phyloP scores from a whole-genome alignment of 2,888 invertebrate species.

The Drosophila nr. fundita region DNA sequence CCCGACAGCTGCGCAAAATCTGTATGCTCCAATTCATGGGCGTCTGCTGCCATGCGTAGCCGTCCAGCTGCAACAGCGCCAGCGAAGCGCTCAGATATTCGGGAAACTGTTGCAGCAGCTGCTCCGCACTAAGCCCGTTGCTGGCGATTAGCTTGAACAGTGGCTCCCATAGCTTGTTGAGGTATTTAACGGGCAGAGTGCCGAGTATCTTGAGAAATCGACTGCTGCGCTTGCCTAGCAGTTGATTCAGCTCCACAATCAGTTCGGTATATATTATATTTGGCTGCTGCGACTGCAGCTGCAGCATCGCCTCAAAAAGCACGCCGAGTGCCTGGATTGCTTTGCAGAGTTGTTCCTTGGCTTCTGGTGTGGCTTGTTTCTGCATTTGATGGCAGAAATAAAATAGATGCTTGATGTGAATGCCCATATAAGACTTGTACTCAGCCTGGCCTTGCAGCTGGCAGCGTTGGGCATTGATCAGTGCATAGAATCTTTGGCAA shows the following conservation, averaged over 20 bases:
- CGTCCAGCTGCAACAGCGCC: conserved; percentile 63
- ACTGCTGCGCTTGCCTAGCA: conserved; percentile 49
- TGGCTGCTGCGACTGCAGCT: conserved; percentile 27
- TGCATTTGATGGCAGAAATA: conserved; percentile 45
- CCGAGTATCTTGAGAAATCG: conserved; percentile 53
- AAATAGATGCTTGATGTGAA: conserved; percentile 66
- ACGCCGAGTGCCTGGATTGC: conserved; percentile 53
- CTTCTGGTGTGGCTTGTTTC: conserved; percentile 26
- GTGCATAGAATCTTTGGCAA: conserved; percentile 57
- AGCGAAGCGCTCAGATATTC: conserved; percentile 61
- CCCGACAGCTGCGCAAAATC: conserved; percentile 69
- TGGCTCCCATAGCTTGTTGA: conserved; percentile 43
- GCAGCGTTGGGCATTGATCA: conserved; percentile 49
- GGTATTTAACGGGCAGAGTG: conserved; percentile 34
- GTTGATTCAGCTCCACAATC: conserved; percentile 49
- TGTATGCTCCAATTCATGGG: conserved; percentile 37
- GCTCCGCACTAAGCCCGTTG: neutral
- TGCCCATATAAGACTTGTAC: conserved; percentile 58
- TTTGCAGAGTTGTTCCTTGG: conserved; percentile 23
- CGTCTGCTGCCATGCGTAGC: conserved; percentile 41
- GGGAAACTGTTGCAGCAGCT: conserved; percentile 46
- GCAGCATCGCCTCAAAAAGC: conserved; percentile 63
- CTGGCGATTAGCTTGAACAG: conserved; percentile 47
- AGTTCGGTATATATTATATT: conserved; percentile 48
- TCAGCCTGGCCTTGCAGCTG: conserved; percentile 62